Evolutionary conservation across 2,888 invertebrate species (phyloP).

Genomic region (Parnassius smintheus): DNA sequence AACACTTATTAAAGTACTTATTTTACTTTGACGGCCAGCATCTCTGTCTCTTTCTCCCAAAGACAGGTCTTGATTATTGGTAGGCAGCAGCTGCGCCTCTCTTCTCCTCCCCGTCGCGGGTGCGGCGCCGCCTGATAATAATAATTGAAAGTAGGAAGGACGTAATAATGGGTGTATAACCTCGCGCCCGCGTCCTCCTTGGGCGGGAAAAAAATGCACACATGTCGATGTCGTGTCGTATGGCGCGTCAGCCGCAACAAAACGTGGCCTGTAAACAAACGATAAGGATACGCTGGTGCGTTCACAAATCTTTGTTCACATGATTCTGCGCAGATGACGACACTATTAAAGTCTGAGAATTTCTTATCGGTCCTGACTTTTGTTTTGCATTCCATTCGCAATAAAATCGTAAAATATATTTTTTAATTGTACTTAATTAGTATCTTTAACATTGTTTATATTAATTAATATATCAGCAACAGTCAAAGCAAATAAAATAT

Average conservation of each 20-base stretch:
- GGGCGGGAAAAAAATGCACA: slow-evolving; percentile 81
- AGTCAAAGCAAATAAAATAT: no score
- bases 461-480: no score
- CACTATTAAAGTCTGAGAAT: slow-evolving; percentile 47
- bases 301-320: slow-evolving; percentile 53
- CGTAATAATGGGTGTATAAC: slow-evolving; percentile 82
- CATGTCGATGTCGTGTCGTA: slow-evolving; percentile 71
- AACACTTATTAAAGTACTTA: slow-evolving; percentile 28
- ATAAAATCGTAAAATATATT: no score
- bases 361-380: slow-evolving; percentile 37
- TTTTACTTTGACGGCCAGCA: slow-evolving; percentile 42
- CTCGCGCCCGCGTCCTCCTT: slow-evolving; percentile 81
- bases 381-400: not conserved
- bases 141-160: slow-evolving; percentile 82
- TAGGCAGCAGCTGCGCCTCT: slow-evolving; percentile 82
- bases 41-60: slow-evolving; percentile 63
- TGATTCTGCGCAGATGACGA: slow-evolving; percentile 52
- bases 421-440: no score
- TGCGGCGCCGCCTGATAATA: slow-evolving; percentile 79
- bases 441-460: no score
- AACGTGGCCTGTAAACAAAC: slow-evolving; percentile 60
- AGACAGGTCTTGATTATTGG: slow-evolving; percentile 80
- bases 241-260: slow-evolving; percentile 50
- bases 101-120: slow-evolving; percentile 79
- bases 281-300: slow-evolving; percentile 51